Evolutionary conservation across 2,797 vertebrate species (phyloP).

Genomic region (Echiichthys vipera): DNA sequence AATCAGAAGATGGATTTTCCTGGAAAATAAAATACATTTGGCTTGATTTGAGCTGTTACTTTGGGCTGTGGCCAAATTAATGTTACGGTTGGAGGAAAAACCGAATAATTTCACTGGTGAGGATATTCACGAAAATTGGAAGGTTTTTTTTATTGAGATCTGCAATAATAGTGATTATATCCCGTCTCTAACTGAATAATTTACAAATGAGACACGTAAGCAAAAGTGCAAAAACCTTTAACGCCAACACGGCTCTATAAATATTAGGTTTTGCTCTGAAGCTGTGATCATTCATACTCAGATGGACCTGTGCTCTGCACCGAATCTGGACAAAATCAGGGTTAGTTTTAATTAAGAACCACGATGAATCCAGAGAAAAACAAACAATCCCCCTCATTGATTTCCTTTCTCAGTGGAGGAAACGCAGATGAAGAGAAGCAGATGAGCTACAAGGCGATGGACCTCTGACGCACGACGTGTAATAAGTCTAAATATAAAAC

Average conservation of each 20-base stretch:
- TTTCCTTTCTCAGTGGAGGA: constrained; percentile 36
- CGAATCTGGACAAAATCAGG: neutral
- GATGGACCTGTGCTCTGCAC: neutral
- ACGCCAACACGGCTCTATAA: neutral
- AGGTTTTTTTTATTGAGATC: too few species aligned
- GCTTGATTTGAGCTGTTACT: too few species aligned
- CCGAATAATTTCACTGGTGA: too few species aligned
- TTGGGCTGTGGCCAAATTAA: too few species aligned
- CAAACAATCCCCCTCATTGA: constrained; percentile 22
- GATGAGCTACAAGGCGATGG: neutral
- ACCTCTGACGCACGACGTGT: neutral
- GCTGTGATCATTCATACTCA: neutral
- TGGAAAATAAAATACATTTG: too few species aligned
- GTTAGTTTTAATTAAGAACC: constrained; percentile 24
- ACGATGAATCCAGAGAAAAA: neutral
- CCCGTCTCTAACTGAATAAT: too few species aligned
- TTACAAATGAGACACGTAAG: too few species aligned
- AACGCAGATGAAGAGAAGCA: constrained; percentile 11
- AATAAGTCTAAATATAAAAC: neutral
- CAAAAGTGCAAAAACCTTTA: too few species aligned
- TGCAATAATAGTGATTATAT: too few species aligned
- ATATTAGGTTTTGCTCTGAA: neutral
- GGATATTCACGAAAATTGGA: too few species aligned
- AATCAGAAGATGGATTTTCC: too few species aligned
- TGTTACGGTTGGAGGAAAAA: too few species aligned